phyloP scores from a whole-genome alignment of 2,888 invertebrate genomes.

The Acleris sparsana region DNA sequence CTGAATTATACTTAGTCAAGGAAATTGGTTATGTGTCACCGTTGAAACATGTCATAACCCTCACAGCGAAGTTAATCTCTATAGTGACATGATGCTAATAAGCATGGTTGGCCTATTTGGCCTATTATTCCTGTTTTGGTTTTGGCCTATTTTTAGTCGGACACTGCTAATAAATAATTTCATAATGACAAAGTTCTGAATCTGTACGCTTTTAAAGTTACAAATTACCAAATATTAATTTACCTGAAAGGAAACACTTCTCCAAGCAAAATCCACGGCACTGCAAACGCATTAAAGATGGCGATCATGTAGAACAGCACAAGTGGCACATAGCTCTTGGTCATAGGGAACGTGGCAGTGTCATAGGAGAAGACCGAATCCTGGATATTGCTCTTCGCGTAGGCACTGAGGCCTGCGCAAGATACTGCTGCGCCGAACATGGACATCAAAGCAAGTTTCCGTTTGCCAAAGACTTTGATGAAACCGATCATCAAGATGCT shows the following conservation, averaged over 20 bases:
- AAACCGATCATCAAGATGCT: slow-evolving; percentile 65
- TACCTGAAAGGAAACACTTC: slow-evolving; percentile 84
- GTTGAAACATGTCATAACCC: too few relatives aligned
- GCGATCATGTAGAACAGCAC: slow-evolving; percentile 67
- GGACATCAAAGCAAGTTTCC: slow-evolving; percentile 72
- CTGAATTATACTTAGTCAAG: too few relatives aligned
- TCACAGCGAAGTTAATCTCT: too few relatives aligned
- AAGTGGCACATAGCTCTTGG: slow-evolving; percentile 68
- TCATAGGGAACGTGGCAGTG: slow-evolving; percentile 61
- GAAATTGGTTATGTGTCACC: too few relatives aligned
- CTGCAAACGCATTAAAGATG: slow-evolving; percentile 66
- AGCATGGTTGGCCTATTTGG: too few relatives aligned
- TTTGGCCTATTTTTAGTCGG: too few relatives aligned
- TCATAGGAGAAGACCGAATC: slow-evolving; percentile 73
- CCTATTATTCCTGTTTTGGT: too few relatives aligned
- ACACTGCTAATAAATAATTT: too few relatives aligned
- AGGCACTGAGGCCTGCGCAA: slow-evolving; percentile 70
- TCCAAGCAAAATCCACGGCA: slow-evolving; percentile 83
- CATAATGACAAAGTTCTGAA: too few relatives aligned
- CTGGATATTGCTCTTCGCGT: slow-evolving; percentile 63
- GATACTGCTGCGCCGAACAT: slow-evolving; percentile 68
- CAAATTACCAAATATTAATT: neutral
- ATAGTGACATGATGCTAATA: too few relatives aligned
- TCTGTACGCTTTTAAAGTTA: neutral
- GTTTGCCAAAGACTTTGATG: slow-evolving; percentile 74